Evolutionary conservation across 2,113 vertebrate species (phyloP), one percentile per base, ranked within the genome.

Genomic region (Rhegmatorhina hoffmannsi): DNA sequence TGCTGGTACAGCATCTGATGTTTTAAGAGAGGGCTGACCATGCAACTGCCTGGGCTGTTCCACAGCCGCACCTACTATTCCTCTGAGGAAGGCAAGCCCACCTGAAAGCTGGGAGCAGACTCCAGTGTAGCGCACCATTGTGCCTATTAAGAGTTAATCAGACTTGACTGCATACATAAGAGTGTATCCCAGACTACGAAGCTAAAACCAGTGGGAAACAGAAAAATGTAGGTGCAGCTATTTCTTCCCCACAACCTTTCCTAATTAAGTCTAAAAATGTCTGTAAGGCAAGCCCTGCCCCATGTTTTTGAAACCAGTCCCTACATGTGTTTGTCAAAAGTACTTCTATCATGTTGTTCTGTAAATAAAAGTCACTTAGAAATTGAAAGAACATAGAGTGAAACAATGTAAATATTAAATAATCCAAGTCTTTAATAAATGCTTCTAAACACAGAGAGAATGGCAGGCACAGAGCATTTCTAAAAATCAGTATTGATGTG

Each of bases 191-290:
- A 91, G 20, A 53, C 84, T 89, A 91, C 59, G 89, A 92, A 90
- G 86, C 94, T 96, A 81, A 97, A 97, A 86, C 64, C 85, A 97
- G 90, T 74, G 75, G 85, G 87, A 90, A 93, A 91, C 49, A 92
- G 75, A 98, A 98, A 95, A 98, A 97, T 96, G 94, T 97, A 96
- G 93, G 85, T 94, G 97, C 78, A 97, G 95, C 67, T 89, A 62
- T 82, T 86, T 79, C 50, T 50, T 89, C 85, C 90, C 64, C 92
- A 93, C 47, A 83, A 20, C 84, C 73, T 92, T 69, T 95, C 31
- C 88, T 91, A 83, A 94, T 95, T 95, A 84, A 94, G 69, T 68
- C 93, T 75, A 77, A 93, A 94, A 91, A 84, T 10, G 68, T 90
- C 86, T 95, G 69, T 84, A 64, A 95, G 95, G 85, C 0, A 1